Evolutionary conservation across 2,113 vertebrate species (phyloP).

Genomic region (Sylvicapra grimmia): DNA sequence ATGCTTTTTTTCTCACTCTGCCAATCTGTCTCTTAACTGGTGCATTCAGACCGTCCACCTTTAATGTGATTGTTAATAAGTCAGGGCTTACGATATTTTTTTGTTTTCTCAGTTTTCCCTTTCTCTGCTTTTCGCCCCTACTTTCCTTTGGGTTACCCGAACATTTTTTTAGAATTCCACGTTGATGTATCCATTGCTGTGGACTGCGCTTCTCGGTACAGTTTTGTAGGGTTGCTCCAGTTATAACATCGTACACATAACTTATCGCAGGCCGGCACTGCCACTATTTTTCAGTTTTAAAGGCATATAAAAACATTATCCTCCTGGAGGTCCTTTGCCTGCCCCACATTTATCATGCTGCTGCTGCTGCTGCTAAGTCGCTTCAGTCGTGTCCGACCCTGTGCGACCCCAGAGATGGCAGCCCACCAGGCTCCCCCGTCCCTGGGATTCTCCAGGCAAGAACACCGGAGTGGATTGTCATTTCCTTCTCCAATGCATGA

Average conservation of each 20-base stretch:
- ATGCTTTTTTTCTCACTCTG: background rate
- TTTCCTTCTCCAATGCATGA: no score
- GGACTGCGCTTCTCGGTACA: fast-evolving
- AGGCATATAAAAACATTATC: background rate
- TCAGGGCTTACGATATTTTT: background rate
- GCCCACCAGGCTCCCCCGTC: no score
- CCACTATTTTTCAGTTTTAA: background rate
- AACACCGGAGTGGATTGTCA: no score
- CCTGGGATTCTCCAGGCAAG: no score
- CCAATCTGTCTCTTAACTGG: background rate
- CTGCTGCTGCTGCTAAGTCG: no score
- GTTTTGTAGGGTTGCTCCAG: no score
- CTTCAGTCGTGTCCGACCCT: no score
- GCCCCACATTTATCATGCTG: no score
- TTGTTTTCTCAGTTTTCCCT: background rate
- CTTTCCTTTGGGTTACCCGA: background rate
- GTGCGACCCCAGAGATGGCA: no score
- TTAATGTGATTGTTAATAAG: background rate
- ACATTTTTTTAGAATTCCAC: background rate
- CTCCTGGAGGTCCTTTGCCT: background rate
- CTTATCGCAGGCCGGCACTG: background rate
- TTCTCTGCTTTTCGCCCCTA: background rate
- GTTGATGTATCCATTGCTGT: fast-evolving
- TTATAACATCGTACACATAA: fast-evolving
- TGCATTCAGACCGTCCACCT: background rate